These are phyloP conservation scores for Cephalopterus ornatus DNA, from an alignment of 2,113 vertebrate genomes.

Conservation along the genomic window DNA sequence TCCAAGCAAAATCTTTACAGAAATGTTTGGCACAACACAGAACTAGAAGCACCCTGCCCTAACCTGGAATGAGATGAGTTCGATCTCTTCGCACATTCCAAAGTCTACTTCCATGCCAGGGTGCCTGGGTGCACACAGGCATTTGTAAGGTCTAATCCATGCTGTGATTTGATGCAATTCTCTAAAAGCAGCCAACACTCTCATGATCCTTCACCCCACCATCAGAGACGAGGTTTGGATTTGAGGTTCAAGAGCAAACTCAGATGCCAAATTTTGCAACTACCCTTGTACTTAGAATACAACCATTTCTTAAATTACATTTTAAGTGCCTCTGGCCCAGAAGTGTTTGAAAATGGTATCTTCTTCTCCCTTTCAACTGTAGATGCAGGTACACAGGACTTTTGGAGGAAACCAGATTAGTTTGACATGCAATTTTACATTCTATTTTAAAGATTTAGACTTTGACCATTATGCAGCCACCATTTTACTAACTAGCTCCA, in stretches of 20 bases:
- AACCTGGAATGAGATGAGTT: background rate
- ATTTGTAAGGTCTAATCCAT: background rate
- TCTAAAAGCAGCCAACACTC: background rate
- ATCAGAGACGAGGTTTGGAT: background rate
- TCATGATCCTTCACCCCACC: background rate
- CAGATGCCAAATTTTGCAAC: background rate
- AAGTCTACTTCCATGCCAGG: accelerated
- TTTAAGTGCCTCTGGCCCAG: background rate
- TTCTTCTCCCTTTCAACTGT: background rate
- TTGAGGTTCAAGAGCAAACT: background rate
- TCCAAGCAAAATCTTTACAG: background rate
- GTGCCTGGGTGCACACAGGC: background rate
- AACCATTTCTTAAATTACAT: background rate
- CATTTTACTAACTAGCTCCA: background rate
- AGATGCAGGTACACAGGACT: background rate
- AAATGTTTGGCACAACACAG: background rate
- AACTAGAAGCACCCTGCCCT: background rate
- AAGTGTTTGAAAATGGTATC: background rate
- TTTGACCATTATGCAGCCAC: background rate
- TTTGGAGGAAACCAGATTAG: background rate
- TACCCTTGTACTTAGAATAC: background rate
- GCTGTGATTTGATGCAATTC: background rate
- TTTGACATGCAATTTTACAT: background rate
- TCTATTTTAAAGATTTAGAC: background rate
- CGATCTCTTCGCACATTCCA: background rate